A percentile compares a stretch with the other conserved stretches of the same genome.
Evolutionary conservation across 2,797 vertebrate genomes (phyloP).

Genomic region (Cichlasoma orientale): DNA sequence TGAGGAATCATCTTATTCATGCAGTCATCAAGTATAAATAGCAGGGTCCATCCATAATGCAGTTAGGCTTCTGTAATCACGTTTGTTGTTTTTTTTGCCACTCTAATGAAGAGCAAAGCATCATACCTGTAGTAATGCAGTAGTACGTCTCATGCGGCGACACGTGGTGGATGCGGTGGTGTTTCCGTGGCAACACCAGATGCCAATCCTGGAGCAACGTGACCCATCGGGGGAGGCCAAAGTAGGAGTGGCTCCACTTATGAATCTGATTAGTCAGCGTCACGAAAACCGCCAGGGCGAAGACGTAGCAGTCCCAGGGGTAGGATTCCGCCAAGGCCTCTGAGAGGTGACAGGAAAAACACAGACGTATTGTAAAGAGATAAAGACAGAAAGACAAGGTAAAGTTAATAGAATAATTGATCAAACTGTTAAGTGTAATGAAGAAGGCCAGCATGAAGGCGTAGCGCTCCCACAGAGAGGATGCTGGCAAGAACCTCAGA

Average conservation of each 20-base stretch:
- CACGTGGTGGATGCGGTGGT: slow-evolving; percentile 85
- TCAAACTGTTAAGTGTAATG: slow-evolving; percentile 45
- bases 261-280: slow-evolving; percentile 87
- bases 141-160: slow-evolving; percentile 84
- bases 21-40: too few relatives aligned
- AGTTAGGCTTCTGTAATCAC: not conserved
- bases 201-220: slow-evolving; percentile 82
- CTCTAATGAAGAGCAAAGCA: not conserved
- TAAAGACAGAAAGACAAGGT: not conserved
- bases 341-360: slow-evolving; percentile 37
- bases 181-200: slow-evolving; percentile 82
- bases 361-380: not conserved
- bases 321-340: slow-evolving; percentile 77
- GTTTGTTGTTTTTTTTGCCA: too few relatives aligned
- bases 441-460: slow-evolving; percentile 40
- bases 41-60: not conserved
- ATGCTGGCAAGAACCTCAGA: slow-evolving; percentile 41
- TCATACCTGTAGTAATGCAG: slow-evolving; percentile 81
- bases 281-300: slow-evolving; percentile 80
- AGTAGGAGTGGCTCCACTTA: slow-evolving; percentile 85
- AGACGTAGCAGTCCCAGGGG: slow-evolving; percentile 82
- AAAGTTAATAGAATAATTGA: slow-evolving; percentile 43
- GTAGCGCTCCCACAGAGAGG: slow-evolving; percentile 60
- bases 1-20: not conserved
- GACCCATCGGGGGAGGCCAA: slow-evolving; percentile 81